phyloP scores from a whole-genome alignment of 2,797 vertebrate species.

The Limnodromus scolopaceus region DNA sequence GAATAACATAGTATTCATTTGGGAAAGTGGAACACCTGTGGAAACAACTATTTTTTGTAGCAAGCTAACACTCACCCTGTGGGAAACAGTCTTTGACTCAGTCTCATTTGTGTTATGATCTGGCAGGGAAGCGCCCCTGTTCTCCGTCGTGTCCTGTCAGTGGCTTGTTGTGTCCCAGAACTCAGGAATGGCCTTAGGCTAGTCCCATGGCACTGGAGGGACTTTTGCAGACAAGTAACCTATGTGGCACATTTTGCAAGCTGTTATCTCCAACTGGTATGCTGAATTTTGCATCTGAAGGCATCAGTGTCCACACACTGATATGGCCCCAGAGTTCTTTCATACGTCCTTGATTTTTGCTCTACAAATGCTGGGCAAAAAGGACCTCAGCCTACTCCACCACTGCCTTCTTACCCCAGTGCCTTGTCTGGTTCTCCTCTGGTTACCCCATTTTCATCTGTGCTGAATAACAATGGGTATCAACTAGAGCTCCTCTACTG shows the following conservation, averaged over 20 bases:
- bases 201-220: neutral
- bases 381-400: neutral
- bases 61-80: neutral
- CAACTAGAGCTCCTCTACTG: neutral
- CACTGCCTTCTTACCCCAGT: neutral
- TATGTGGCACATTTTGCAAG: neutral
- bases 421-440: neutral
- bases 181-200: neutral
- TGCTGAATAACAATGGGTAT: neutral
- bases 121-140: neutral
- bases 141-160: neutral
- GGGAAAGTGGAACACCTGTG: neutral
- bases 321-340: neutral
- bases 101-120: neutral
- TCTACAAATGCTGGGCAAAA: neutral
- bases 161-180: neutral
- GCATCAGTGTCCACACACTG: accelerated
- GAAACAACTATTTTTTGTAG: neutral
- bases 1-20: neutral
- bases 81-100: neutral
- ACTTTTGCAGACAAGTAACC: neutral
- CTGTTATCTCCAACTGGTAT: neutral
- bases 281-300: neutral
- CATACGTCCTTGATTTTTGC: neutral
- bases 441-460: neutral